Base-by-base conservation (phyloP, 2,797 vertebrate species). In the Lagorchestes hirsutus region DNA sequence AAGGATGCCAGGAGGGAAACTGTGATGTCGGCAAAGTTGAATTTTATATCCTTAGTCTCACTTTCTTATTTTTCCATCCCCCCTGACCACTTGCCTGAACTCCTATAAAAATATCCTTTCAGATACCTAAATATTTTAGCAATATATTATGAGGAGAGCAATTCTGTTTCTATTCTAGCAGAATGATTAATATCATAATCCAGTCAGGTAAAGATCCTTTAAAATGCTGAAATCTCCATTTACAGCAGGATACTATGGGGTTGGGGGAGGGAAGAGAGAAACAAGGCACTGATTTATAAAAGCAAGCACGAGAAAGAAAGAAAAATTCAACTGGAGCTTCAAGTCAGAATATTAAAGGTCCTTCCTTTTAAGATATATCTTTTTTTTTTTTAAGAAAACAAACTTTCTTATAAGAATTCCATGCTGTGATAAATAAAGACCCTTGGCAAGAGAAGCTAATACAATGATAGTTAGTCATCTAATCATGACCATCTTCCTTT, bases 141-240 rank as follows among this genome's bases (percentile, higher is more conserved):
- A 96, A 90, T 12, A 54, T 54, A 57, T n/a, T 31, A 67, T 55
- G 16, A 82, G 92, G 93, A 93, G 13, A 59, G 9, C 24, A 90
- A 11, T 50, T 94, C 52, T 59, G 12, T 91, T 46, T n/a, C 94
- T 46, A 92, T 93, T 96, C n/a, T 91, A 59, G 16, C 40, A 94
- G 24, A 24, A 11, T 22, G 28, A 27, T 24, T 6, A 59, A 29
- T 34, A 0, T 31, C 90, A 28, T 24, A 22, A 54, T 0, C 16
- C n/a, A 74, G 2, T 40, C n/a, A 74, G n/a, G 67, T 6, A 40
- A 93, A 95, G 34, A 93, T 29, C 13, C 18, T 34, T 74, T 74
- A 74, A 74, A 90, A 90, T 54, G 28, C 0, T 14, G 27, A 57
- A 56, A 4, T 16, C 4, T 90, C 40, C 2, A 27, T n/a, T 56